Evolutionary conservation across 2,797 vertebrate species (phyloP), one percentile per base, ranked within the genome.

Genomic region (Rhyacichthys aspro): DNA sequence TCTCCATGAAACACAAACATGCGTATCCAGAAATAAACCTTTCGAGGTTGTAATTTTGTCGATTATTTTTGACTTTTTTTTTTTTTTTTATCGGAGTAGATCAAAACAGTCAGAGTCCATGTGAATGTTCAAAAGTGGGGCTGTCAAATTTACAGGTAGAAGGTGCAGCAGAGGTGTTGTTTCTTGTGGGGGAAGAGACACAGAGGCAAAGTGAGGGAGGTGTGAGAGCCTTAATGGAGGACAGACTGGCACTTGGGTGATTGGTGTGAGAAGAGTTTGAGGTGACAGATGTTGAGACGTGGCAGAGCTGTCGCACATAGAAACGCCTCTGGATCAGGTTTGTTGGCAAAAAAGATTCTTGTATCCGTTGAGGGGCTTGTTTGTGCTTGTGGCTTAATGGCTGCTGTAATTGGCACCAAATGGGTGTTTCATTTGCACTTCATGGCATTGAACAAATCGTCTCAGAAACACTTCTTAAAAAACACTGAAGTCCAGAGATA

Each of bases 101-200:
- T 86, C 65, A 78, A 81, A 61, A 63, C 37, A 39, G 60, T 67
- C 59, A 43, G 43, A 50, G 72, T 63, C 67, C 41, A 39, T 67
- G 45, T 76, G 63, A 79, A 85, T 84, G 83, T 58, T 56, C 23
- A 67, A 32, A 71, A 74, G 67, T 69, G 61, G 48, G n/a, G 45
- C 54, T 47, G 70, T 76, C 71, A 67, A 39, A 63, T 73, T 77
- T 57, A 66, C 59, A 55, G 59, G 60, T 56, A 53, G 47, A 69
- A 72, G 56, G 55, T 50, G 43, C 44, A 16, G 62, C 17, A 34
- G 43, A 59, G 69, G 59, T 59, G 49, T 63, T 67, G 57, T 67
- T 59, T 68, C 6, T 38, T 61, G 37, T 39, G 37, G 36, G 65
- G 43, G 15, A 18, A 11, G 32, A 60, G 23, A 45, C 49, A 48